Evolutionary conservation across 2,888 invertebrate genomes (phyloP).

Genomic region (Liodrosophila aerea): DNA sequence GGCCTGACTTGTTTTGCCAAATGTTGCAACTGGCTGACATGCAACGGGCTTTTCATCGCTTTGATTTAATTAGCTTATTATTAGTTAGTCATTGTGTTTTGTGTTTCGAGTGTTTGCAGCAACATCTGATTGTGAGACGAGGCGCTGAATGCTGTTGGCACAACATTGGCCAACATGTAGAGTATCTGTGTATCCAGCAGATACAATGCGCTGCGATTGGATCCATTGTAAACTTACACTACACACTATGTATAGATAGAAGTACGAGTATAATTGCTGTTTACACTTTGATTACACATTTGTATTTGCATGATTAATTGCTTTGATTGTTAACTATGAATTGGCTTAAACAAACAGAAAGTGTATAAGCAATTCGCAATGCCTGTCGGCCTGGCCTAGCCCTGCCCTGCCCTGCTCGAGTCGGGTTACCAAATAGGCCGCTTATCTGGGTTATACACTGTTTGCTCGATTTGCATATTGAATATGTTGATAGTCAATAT

Average conservation of each 20-base stretch:
- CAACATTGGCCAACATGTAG: too few species aligned
- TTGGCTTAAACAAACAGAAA: not conserved
- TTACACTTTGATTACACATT: too few species aligned
- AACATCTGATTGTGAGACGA: too few species aligned
- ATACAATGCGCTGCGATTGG: too few species aligned
- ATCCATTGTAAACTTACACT: too few species aligned
- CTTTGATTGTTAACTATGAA: too few species aligned
- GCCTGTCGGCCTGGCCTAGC: not conserved
- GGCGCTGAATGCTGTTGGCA: too few species aligned
- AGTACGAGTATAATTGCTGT: too few species aligned
- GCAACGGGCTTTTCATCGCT: constrained; percentile 36
- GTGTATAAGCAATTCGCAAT: constrained; percentile 25
- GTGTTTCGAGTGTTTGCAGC: constrained; percentile 18
- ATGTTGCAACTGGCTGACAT: constrained; percentile 58
- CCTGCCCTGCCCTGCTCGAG: constrained; percentile 13
- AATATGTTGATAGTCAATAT: constrained; percentile 25
- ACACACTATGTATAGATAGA: too few species aligned
- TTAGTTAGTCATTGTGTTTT: constrained; percentile 23
- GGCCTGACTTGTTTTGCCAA: constrained; percentile 26
- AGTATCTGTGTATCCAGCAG: not conserved
- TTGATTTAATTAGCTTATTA: constrained; percentile 60
- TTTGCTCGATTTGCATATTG: constrained; percentile 58
- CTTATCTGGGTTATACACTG: constrained; percentile 45
- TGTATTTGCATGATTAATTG: too few species aligned
- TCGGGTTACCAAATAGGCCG: constrained; percentile 35